These are phyloP conservation scores for Oscarella lobularis DNA, from an alignment of 37 sponge, comb jelly and placozoan genomes.

Conservation along the genomic window DNA sequence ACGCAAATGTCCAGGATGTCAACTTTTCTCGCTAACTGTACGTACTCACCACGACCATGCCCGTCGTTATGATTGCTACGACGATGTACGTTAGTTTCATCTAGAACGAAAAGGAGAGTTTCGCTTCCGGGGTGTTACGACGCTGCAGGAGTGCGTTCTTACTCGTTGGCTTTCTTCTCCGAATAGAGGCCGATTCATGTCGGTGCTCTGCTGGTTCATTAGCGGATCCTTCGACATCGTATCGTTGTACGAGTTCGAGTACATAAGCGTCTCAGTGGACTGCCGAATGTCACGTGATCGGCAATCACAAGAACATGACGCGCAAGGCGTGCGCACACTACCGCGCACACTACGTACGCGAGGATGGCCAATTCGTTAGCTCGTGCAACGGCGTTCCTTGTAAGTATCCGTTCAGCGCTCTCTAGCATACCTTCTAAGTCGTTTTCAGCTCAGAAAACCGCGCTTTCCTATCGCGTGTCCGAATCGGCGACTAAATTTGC, in stretches of 20 bases:
- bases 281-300: too few relatives aligned
- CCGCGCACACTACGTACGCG: too few relatives aligned
- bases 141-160: background rate
- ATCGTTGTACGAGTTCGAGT: background rate
- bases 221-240: constrained; percentile 37
- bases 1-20: background rate
- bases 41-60: background rate
- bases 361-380: too few relatives aligned
- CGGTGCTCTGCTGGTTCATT: constrained; percentile 23
- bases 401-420: too few relatives aligned
- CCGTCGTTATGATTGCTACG: background rate
- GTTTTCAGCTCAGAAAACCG: too few relatives aligned
- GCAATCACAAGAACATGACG: too few relatives aligned
- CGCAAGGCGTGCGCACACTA: too few relatives aligned
- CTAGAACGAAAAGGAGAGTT: background rate
- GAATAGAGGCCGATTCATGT: background rate
- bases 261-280: too few relatives aligned
- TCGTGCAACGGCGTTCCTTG: too few relatives aligned
- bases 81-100: background rate
- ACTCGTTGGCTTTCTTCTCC: background rate
- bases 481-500: constrained; percentile 60
- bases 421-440: too few relatives aligned
- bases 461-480: constrained; percentile 12
- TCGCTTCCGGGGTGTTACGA: background rate
- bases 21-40: too few relatives aligned